Percentiles rank a stretch among this genome's conserved stretches.
These are phyloP conservation scores for Tympanoctomys barrerae DNA, from an alignment of 2,797 vertebrate genomes.

Conservation along the genomic window DNA sequence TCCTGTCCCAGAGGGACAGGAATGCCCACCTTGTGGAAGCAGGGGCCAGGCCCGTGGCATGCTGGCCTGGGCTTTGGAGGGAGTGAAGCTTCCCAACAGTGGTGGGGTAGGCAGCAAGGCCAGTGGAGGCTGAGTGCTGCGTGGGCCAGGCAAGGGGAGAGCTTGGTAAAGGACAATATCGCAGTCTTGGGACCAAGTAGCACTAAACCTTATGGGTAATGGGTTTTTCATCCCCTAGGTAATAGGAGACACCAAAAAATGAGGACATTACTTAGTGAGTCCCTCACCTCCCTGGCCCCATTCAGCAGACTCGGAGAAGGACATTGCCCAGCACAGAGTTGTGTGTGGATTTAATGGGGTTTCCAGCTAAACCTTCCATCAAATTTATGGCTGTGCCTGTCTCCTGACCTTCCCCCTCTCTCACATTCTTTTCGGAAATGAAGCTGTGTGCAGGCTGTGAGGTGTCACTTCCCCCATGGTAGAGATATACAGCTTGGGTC, in stretches of 20 bases:
- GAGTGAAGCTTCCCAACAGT: neutral
- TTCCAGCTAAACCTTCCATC: conserved; percentile 84
- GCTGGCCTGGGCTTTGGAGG: neutral
- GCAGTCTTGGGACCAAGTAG: conserved; percentile 50
- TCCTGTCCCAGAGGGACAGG: fast-evolving
- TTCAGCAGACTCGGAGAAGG: conserved; percentile 79
- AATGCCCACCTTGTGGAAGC: fast-evolving
- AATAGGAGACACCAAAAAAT: conserved; percentile 81
- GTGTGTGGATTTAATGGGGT: conserved; percentile 82
- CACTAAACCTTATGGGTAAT: conserved; percentile 82
- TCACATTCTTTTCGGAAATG: conserved; percentile 81
- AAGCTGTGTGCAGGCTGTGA: conserved; percentile 80
- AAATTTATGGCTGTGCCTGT: conserved; percentile 82
- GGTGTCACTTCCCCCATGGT: conserved; percentile 62
- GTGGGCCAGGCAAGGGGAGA: conserved; percentile 25
- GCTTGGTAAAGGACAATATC: conserved; percentile 60
- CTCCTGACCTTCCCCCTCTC: conserved; percentile 83
- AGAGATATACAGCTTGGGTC: conserved; percentile 79
- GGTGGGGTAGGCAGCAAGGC: neutral
- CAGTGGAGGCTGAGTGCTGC: neutral
- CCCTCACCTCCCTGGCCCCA: conserved; percentile 81
- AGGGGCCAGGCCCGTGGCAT: neutral
- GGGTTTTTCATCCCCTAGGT: conserved; percentile 77
- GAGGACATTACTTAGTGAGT: conserved; percentile 82
- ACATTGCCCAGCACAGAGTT: conserved; percentile 74